These are phyloP conservation scores for Agrochola lychnidis DNA, from an alignment of 2,888 invertebrate genomes.

Conservation along the genomic window DNA sequence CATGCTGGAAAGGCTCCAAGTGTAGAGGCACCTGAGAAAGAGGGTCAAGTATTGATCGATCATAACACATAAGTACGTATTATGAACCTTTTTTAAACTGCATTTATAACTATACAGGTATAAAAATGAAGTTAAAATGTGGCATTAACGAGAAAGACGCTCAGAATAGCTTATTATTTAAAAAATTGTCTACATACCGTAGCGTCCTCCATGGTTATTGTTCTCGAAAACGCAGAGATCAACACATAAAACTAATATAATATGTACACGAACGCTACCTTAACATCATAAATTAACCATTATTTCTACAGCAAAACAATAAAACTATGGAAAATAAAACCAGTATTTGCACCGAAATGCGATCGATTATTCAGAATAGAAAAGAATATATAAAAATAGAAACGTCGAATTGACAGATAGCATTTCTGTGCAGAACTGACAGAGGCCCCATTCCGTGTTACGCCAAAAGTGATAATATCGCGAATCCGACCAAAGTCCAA, in stretches of 20 bases:
- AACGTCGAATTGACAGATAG: neutral
- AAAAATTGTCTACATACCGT: constrained; percentile 70
- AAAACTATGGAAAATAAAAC: neutral
- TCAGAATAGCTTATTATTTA: too few species aligned
- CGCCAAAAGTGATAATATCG: too few species aligned
- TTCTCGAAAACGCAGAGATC: neutral
- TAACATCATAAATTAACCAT: constrained; percentile 56
- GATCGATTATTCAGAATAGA: neutral
- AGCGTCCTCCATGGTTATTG: constrained; percentile 76
- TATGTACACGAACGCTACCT: neutral
- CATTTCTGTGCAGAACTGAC: too few species aligned
- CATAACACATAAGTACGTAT: neutral
- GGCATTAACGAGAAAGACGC: neutral
- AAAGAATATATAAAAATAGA: neutral
- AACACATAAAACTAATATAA: constrained; percentile 25
- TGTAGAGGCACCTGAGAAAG: constrained; percentile 86
- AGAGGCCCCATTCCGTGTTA: too few species aligned
- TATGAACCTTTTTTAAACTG: neutral
- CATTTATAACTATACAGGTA: neutral
- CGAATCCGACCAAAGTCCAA: too few species aligned
- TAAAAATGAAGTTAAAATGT: too few species aligned
- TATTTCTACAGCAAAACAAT: neutral
- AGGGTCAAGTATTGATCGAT: constrained; percentile 48
- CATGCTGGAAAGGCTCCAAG: constrained; percentile 90
- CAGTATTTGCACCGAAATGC: constrained; percentile 1